Evolutionary conservation across 2,113 vertebrate species (phyloP), one percentile per base, ranked within the genome.

Genomic region (Atherinomorus stipes): DNA sequence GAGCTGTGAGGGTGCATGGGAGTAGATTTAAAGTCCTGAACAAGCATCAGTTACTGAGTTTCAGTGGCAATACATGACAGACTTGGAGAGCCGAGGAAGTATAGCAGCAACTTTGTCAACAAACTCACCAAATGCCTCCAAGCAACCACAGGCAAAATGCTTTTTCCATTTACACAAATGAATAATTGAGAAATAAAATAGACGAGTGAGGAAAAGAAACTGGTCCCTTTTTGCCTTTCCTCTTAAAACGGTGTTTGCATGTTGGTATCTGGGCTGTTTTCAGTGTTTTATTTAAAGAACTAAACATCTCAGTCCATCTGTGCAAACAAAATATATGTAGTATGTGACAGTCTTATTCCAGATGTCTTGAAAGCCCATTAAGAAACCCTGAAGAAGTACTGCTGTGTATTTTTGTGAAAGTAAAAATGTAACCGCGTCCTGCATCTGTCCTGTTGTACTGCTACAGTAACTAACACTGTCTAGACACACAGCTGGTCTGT

Each of bases 161-260:
- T 72, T 63, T 47, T 77, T 79, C 40, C 25, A 38, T 75, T 85
- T 85, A 38, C 31, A 44, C 64, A 26, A 49, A 83, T 86, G 59
- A 88, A 90, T 89, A 84, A 91, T 87, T 90, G 82, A 91, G 78
- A 87, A 89, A 89, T 78, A 84, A 91, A 88, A 86, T 53, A 38
- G 45, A 40, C 34, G 15, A 64, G 9, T 23, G 61, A 78, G 62
- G 71, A 53, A 76, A 77, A 85, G 69, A 52, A 64, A 80, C 66
- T 28, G 57, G n/a, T 2, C 37, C n/a, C 59, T 67, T 34, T 53
- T 71, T 64, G 77, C 59, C 53, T 64, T 77, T 84, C 70, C 80
- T 89, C 68, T 88, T 69, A 54, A 84, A 89, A 86, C 76, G 64
- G 65, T 75, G 53, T 84, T 76, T 64, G 49, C 63, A 47, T 88